Conservation (phyloP, 1,140 invertebrate species). For the Drosophila azteca region DNA sequence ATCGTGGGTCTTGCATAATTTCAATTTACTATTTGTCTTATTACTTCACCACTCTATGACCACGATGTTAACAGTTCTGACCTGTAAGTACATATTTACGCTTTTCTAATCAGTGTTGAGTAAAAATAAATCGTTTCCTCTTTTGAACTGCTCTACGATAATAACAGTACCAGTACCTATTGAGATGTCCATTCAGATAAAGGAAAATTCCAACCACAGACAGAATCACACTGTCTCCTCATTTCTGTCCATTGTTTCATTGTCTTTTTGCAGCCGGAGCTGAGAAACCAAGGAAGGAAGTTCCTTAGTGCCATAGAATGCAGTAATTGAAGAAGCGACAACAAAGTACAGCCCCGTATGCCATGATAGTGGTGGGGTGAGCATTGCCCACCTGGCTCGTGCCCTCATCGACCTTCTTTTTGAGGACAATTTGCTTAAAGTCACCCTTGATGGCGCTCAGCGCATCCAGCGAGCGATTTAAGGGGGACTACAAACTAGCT, state of each 20-base stretch:
- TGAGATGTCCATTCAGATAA: slow-evolving; percentile 94
- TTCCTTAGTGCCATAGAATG: slow-evolving; percentile 81
- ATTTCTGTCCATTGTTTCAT: slow-evolving; percentile 29
- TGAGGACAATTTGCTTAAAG: no score
- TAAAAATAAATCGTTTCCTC: neutral
- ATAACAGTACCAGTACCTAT: slow-evolving; percentile 88
- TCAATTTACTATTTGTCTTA: slow-evolving; percentile 92
- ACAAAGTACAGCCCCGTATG: slow-evolving; percentile 9
- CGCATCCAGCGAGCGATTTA: no score
- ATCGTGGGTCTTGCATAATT: slow-evolving; percentile 90
- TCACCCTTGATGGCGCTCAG: no score
- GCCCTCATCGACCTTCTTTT: no score
- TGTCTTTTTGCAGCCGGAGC: slow-evolving; percentile 38
- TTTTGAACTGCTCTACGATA: slow-evolving; percentile 56
- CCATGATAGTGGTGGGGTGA: no score
- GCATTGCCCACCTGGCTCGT: no score
- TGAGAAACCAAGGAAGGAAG: slow-evolving; percentile 53
- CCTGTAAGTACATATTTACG: slow-evolving; percentile 83
- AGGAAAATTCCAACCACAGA: slow-evolving; percentile 95
- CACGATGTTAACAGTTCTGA: slow-evolving; percentile 93
- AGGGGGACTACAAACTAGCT: no score
- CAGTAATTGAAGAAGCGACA: slow-evolving; percentile 65
- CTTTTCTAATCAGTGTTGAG: neutral
- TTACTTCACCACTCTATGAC: slow-evolving; percentile 93
- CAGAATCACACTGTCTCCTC: slow-evolving; percentile 11